These are phyloP conservation scores for Lissocephala sabroskyi DNA, from an alignment of 2,888 invertebrate genomes.

Conservation along the genomic window DNA sequence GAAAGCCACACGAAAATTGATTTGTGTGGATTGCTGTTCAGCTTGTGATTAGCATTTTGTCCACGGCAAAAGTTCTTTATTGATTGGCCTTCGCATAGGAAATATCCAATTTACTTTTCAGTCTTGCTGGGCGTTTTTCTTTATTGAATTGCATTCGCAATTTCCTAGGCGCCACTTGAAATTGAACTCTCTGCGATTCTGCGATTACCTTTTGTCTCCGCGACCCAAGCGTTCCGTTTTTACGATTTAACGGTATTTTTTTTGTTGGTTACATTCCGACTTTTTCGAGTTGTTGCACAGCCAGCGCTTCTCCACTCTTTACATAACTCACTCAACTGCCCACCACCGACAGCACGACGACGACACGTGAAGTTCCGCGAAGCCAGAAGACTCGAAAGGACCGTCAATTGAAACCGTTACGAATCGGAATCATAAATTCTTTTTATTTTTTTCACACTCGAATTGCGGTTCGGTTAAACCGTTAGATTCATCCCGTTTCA, in stretches of 20 bases:
- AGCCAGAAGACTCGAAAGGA: neutral
- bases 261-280: constrained; percentile 1
- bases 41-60: neutral
- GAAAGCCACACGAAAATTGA: constrained; percentile 40
- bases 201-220: too few relatives aligned
- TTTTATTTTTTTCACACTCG: neutral
- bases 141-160: too few relatives aligned
- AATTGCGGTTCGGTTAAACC: too few relatives aligned
- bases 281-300: constrained; percentile 7
- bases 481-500: neutral
- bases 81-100: constrained; percentile 13
- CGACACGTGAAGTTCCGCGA: constrained; percentile 15
- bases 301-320: constrained; percentile 24
- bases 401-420: too few relatives aligned
- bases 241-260: neutral
- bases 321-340: constrained; percentile 47
- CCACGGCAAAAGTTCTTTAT: neutral
- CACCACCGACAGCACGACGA: constrained; percentile 13
- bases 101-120: too few relatives aligned
- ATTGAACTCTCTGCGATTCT: too few relatives aligned
- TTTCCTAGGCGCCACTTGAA: too few relatives aligned
- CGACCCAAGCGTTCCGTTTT: constrained; percentile 4
- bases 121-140: too few relatives aligned
- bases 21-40: constrained; percentile 10
- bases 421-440: too few relatives aligned